phyloP scores from a whole-genome alignment of 2,113 vertebrate genomes.

The Poicephalus meyeri region DNA sequence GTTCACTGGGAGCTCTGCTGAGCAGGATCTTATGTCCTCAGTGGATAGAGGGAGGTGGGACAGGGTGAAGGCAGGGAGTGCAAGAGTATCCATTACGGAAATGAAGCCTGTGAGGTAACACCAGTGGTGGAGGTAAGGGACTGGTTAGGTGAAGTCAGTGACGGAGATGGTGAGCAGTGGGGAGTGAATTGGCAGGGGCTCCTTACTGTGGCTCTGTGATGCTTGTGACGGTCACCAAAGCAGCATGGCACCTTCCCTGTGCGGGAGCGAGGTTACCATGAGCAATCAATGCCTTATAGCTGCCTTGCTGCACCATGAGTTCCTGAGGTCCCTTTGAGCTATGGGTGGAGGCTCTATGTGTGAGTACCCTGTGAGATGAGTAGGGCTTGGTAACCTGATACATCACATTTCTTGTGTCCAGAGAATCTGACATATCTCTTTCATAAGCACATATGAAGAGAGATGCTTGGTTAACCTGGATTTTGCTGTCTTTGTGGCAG shows the following conservation, averaged over 20 bases:
- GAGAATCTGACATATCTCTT: background rate
- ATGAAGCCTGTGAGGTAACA: background rate
- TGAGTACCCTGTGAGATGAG: fast-evolving
- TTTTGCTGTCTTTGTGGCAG: background rate
- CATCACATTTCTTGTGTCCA: background rate
- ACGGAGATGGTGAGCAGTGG: background rate
- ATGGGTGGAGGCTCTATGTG: background rate
- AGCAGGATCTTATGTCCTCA: background rate
- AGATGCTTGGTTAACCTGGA: background rate
- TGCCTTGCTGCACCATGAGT: background rate
- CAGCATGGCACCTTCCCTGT: background rate
- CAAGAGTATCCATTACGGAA: background rate
- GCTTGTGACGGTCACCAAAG: background rate
- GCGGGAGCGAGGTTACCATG: fast-evolving
- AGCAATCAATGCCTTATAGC: background rate
- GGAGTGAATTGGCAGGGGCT: fast-evolving
- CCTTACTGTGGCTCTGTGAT: background rate
- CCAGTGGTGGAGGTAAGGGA: background rate
- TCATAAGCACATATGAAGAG: fast-evolving
- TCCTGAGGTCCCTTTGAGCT: background rate
- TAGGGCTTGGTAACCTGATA: background rate
- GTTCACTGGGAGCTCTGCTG: background rate
- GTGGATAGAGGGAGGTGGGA: fast-evolving
- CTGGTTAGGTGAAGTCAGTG: background rate
- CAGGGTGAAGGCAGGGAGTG: background rate